phyloP scores from a whole-genome alignment of 2,888 invertebrate species.

The Protula sp. region DNA sequence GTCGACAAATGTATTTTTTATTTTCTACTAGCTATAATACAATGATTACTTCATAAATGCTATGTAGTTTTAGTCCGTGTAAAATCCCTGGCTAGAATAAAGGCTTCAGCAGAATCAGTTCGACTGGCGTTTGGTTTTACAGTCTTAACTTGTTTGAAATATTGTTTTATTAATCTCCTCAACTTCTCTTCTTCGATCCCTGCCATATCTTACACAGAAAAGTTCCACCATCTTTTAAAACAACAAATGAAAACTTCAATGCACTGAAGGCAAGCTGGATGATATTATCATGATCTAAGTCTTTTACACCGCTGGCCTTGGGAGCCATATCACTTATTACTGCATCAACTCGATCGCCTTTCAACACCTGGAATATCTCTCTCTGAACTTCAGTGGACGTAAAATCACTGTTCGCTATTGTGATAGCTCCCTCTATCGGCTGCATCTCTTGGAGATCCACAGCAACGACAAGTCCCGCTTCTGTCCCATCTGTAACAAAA shows the following conservation, averaged over 20 bases:
- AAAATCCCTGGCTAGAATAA: slow-evolving; percentile 69
- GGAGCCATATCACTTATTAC: slow-evolving; percentile 96
- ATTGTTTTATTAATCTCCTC: slow-evolving; percentile 57
- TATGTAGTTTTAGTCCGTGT: not conserved
- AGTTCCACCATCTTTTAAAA: slow-evolving; percentile 62
- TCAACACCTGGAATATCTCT: slow-evolving; percentile 60
- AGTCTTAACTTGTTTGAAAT: slow-evolving; percentile 69
- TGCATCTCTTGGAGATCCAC: slow-evolving; percentile 74
- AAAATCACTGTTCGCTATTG: slow-evolving; percentile 78
- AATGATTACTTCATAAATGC: too few relatives aligned
- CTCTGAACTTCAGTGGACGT: slow-evolving; percentile 62
- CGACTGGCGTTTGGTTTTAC: slow-evolving; percentile 80
- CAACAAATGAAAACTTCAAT: slow-evolving; percentile 69
- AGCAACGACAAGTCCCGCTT: too few relatives aligned
- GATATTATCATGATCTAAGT: slow-evolving; percentile 79
- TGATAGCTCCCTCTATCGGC: slow-evolving; percentile 74
- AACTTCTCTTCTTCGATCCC: slow-evolving; percentile 66
- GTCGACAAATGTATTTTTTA: too few relatives aligned
- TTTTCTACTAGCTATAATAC: too few relatives aligned
- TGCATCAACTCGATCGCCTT: slow-evolving; percentile 63
- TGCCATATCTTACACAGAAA: slow-evolving; percentile 85
- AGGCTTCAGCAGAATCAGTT: slow-evolving; percentile 81
- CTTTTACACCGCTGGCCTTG: slow-evolving; percentile 74
- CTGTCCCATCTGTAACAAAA: too few relatives aligned
- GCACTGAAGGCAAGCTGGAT: slow-evolving; percentile 75